These are phyloP conservation scores for Calyptommatus sinebrachiatus DNA, from an alignment of 2,113 vertebrate species.

Conservation along the genomic window DNA sequence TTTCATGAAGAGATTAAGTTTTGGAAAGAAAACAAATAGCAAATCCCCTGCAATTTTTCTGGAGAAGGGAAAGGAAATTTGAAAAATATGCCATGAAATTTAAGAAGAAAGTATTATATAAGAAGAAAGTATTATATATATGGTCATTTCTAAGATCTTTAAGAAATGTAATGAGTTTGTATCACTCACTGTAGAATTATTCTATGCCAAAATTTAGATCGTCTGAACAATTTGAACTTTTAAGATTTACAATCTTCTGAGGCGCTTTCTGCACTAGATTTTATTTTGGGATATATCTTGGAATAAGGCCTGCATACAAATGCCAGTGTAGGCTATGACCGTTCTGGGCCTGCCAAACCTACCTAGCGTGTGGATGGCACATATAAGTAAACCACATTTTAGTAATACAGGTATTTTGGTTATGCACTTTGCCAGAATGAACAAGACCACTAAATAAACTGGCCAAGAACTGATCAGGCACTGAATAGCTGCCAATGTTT, in stretches of 20 bases:
- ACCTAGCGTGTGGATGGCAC: no score
- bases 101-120: not conserved
- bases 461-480: not conserved
- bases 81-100: not conserved
- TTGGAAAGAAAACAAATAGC: not conserved
- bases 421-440: not conserved
- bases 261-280: no score
- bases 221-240: not conserved
- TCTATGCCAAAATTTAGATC: not conserved
- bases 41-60: no score
- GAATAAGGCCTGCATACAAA: no score
- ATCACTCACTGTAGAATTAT: not conserved
- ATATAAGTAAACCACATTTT: not conserved
- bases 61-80: no score
- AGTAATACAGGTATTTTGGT: not conserved
- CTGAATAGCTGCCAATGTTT: not conserved
- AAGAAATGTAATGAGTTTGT: not conserved
- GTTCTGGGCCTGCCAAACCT: no score
- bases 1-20: not conserved
- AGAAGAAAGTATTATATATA: no score
- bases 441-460: not conserved
- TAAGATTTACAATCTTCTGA: not conserved
- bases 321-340: no score
- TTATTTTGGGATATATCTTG: no score
- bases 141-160: not conserved